Conservation (phyloP, 2,888 invertebrate genomes). For the Himalopsyche japonica region DNA sequence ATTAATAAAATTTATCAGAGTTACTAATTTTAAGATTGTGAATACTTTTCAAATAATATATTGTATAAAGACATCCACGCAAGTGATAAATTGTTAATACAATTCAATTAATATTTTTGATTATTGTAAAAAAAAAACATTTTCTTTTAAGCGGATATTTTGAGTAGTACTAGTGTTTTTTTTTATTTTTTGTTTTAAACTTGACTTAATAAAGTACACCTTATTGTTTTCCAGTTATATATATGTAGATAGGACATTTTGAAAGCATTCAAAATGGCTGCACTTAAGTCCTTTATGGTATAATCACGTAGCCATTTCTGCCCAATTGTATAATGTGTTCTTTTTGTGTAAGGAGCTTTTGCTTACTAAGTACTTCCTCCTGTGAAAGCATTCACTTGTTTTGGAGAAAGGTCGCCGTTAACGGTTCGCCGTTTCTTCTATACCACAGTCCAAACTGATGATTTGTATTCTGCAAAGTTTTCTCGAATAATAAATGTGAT, state of each 20-base stretch:
- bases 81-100: too few relatives aligned
- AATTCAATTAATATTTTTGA: too few relatives aligned
- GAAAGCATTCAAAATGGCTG: background rate
- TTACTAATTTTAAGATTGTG: too few relatives aligned
- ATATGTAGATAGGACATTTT: slow-evolving; percentile 4
- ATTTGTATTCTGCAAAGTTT: slow-evolving; percentile 35
- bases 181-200: too few relatives aligned
- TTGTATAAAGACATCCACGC: too few relatives aligned
- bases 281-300: background rate
- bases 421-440: slow-evolving; percentile 2
- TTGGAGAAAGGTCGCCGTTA: slow-evolving; percentile 15
- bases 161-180: too few relatives aligned
- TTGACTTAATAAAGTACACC: background rate
- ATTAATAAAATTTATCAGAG: too few relatives aligned
- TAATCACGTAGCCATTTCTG: background rate
- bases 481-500: slow-evolving; percentile 30
- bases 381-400: slow-evolving; percentile 31
- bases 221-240: background rate
- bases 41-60: too few relatives aligned
- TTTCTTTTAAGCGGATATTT: too few relatives aligned
- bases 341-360: slow-evolving; percentile 16
- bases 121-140: too few relatives aligned
- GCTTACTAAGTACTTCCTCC: slow-evolving; percentile 14
- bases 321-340: background rate
- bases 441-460: slow-evolving; percentile 22